A percentile compares a stretch with the other conserved stretches of the same genome.
Evolutionary conservation across 2,113 vertebrate genomes (phyloP).

Genomic region (Cavia porcellus): DNA sequence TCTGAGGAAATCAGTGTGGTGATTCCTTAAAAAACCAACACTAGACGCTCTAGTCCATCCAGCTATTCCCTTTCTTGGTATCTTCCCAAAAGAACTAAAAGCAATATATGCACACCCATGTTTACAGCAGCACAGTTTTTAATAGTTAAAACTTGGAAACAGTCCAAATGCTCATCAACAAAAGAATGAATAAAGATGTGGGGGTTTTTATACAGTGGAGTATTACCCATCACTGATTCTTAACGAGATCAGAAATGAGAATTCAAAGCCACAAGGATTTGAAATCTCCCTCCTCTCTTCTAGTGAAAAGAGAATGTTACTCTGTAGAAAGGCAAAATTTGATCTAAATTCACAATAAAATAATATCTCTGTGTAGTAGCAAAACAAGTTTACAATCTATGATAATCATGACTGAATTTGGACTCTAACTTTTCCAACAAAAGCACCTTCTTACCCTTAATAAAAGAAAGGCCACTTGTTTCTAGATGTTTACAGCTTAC

Average conservation of each 20-base stretch:
- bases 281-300: neutral
- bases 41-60: no score
- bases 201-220: no score
- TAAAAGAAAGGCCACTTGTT: constrained; percentile 3
- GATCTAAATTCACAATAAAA: constrained; percentile 41
- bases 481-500: neutral
- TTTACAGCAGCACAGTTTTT: no score
- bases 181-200: no score
- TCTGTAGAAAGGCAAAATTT: neutral
- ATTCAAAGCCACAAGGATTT: neutral
- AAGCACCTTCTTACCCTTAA: constrained; percentile 6
- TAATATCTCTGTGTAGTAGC: neutral
- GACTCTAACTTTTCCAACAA: constrained; percentile 44
- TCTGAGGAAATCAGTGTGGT: no score
- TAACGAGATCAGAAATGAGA: constrained; percentile 45
- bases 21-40: no score
- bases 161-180: no score
- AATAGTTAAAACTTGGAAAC: no score
- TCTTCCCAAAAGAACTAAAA: no score
- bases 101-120: no score
- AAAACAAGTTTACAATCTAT: neutral
- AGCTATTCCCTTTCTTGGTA: no score
- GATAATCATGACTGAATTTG: constrained; percentile 7
- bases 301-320: neutral
- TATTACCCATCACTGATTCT: neutral